A percentile compares a stretch with the other conserved stretches of the same genome.
Conservation (phyloP, 23 tunicate species). For the Diplosoma virens region DNA sequence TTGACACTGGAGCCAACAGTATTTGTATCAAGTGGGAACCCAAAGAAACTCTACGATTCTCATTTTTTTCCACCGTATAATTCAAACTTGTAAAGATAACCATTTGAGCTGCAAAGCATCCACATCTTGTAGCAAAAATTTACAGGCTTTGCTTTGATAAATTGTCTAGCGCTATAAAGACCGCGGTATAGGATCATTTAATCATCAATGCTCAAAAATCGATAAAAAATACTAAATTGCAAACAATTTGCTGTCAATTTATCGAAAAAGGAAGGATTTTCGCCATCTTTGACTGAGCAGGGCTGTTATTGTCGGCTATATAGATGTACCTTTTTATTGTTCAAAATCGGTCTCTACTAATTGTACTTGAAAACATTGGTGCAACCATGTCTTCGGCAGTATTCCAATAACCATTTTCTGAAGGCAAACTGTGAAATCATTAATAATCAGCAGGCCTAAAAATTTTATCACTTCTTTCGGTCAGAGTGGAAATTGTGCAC, state of each 20-base stretch:
- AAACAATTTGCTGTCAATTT: too few species aligned
- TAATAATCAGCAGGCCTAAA: neutral
- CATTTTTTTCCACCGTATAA: neutral
- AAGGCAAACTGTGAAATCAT: neutral
- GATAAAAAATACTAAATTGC: too few species aligned
- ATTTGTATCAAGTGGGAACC: neutral
- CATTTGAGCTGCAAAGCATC: conserved; percentile 9
- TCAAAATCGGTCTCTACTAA: neutral
- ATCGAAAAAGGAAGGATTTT: neutral
- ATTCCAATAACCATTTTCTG: neutral
- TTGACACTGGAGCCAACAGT: neutral
- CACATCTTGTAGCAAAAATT: neutral
- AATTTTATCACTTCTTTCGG: neutral
- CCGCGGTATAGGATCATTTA: too few species aligned
- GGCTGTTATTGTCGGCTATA: conserved; percentile 3
- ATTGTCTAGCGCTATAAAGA: neutral
- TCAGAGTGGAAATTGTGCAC: neutral
- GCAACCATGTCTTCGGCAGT: neutral
- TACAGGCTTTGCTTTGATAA: neutral
- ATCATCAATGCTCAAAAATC: too few species aligned
- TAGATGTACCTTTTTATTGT: neutral
- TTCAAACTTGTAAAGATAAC: neutral
- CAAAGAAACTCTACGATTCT: neutral
- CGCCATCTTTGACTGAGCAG: neutral
- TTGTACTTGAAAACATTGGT: neutral